These are phyloP conservation scores for Chrysotoxum bicinctum DNA, from an alignment of 2,888 invertebrate species.

Conservation along the genomic window DNA sequence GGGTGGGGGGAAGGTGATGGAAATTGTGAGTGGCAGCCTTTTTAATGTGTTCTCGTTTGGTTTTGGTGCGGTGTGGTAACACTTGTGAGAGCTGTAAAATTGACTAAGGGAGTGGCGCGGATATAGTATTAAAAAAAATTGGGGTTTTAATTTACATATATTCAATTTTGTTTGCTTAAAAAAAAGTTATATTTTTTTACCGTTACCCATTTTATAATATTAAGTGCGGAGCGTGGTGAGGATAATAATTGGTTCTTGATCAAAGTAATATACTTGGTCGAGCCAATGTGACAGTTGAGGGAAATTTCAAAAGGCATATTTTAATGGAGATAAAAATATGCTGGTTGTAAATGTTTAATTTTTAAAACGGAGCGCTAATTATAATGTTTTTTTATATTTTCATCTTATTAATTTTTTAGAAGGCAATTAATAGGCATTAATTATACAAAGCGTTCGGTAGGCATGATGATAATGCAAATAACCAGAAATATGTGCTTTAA, in stretches of 20 bases:
- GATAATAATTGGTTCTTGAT: slow-evolving; percentile 7
- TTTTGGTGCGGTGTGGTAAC: slow-evolving; percentile 17
- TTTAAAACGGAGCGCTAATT: neutral
- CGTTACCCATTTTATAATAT: slow-evolving; percentile 16
- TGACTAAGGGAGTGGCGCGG: slow-evolving; percentile 2
- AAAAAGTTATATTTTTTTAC: slow-evolving; percentile 13
- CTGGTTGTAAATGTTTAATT: neutral
- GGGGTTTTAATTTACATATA: slow-evolving; percentile 46
- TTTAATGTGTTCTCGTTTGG: slow-evolving; percentile 50
- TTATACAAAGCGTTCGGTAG: neutral
- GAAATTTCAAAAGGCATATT: neutral
- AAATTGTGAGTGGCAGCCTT: slow-evolving; percentile 28
- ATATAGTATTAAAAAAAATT: slow-evolving; percentile 35
- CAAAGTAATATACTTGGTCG: neutral
- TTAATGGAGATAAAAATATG: neutral
- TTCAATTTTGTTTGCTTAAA: slow-evolving; percentile 33
- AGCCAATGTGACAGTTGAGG: slow-evolving; percentile 1
- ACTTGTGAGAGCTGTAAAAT: slow-evolving; percentile 47
- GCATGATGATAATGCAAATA: no score
- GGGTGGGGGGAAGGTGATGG: slow-evolving; percentile 1
- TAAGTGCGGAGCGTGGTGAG: neutral
- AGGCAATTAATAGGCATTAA: neutral
- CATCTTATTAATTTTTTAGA: neutral
- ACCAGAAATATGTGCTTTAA: no score
- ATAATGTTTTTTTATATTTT: neutral